Evolutionary conservation across 2,797 vertebrate species (phyloP), one percentile per base, ranked within the genome.

Genomic region (Phrynocephalus guinanensis): DNA sequence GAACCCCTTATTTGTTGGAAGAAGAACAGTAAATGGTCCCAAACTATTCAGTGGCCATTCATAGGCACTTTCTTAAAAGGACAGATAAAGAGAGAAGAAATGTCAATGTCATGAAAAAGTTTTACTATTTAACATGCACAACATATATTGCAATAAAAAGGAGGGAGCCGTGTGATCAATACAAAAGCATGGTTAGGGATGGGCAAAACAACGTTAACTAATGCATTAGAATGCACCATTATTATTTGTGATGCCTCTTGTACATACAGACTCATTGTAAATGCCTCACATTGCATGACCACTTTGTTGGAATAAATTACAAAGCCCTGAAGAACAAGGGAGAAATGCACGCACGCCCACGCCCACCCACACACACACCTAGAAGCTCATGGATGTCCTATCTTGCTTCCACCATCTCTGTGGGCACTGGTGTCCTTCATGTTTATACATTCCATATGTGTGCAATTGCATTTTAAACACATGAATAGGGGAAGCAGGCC

Each of bases 11-110:
- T 98, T 98, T 94, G 96, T 97, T 0, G 99, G 98, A 84, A 99
- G 95, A 22, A 99, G 97, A 63, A 99, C 26, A 0, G 99, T 99
- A 95, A 99, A 99, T 0, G 98, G 98, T 92, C 98, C 99, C 90
- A 98, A 91, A 63, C 95, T 96, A 89, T 95, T 96, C 86, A 99
- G 93, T 0, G 96, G 96, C 98, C 98, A 99, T 6, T 97, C 96
- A 8, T 99, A 95, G 81, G 67, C 87, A 79, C 95, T 96, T 91
- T 95, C 97, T 97, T 92, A 66, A 15, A 26, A 90, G 66, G 60
- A 10, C 5, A 94, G 88, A 83, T 26, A 85, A 68, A 22, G 63
- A 26, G 26, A 84, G 85, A 91, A 60, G 88, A 88, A 73, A 79
- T 86, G 67, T 78, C 20, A 15, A 0, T 88, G 24, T 81, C 79